phyloP scores from a whole-genome alignment of 2,888 invertebrate species.

The Hetaerina titia region DNA sequence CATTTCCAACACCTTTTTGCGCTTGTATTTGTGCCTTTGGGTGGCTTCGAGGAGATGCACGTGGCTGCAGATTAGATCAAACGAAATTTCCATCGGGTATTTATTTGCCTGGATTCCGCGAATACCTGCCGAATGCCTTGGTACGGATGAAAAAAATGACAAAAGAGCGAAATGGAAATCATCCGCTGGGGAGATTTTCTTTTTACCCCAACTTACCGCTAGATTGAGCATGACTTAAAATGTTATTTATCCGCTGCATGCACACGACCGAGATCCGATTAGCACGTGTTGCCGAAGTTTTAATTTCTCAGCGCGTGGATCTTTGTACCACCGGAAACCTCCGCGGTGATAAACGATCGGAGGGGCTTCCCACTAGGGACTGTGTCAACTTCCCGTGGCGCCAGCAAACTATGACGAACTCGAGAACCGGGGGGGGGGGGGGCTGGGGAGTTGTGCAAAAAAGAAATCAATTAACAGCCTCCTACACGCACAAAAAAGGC shows the following conservation, averaged over 20 bases:
- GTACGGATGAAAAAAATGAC: too few relatives aligned
- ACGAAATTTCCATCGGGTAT: too few relatives aligned
- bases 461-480: constrained; percentile 7
- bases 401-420: neutral
- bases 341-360: neutral
- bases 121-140: too few relatives aligned
- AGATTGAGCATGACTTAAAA: neutral
- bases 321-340: neutral
- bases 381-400: neutral
- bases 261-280: constrained; percentile 12
- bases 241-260: neutral
- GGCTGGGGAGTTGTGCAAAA: neutral
- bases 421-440: neutral
- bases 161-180: too few relatives aligned
- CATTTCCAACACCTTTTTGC: too few relatives aligned
- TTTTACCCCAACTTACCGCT: neutral
- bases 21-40: too few relatives aligned
- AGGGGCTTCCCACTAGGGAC: neutral
- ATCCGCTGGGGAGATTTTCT: neutral
- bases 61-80: too few relatives aligned
- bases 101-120: too few relatives aligned
- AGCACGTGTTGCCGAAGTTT: neutral
- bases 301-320: neutral
- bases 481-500: neutral
- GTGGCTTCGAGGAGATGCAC: too few relatives aligned